These are phyloP conservation scores for Lasioglossum malachurum DNA, from an alignment of 2,888 invertebrate genomes.

Conservation along the genomic window DNA sequence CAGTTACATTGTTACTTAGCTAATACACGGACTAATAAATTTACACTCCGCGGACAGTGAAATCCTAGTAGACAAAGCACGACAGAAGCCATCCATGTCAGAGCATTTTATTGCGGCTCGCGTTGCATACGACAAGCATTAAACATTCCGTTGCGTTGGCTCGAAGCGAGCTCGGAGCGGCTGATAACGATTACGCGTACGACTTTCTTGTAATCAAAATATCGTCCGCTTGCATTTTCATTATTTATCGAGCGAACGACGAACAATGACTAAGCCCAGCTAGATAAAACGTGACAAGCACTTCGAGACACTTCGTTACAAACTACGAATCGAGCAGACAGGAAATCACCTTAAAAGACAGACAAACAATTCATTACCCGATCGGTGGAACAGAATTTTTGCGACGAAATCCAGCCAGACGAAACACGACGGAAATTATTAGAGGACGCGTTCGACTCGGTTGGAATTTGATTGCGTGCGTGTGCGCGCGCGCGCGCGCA, in stretches of 20 bases:
- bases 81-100: neutral
- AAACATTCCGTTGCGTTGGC: neutral
- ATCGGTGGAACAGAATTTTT: neutral
- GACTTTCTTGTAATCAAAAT: neutral
- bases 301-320: neutral
- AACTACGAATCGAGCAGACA: neutral
- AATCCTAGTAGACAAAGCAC: conserved; percentile 1
- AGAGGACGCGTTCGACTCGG: neutral
- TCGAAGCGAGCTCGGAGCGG: neutral
- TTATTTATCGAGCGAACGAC: neutral
- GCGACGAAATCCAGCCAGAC: neutral
- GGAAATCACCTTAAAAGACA: too few relatives aligned
- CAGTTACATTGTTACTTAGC: neutral
- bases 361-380: neutral
- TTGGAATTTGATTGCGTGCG: conserved; percentile 19
- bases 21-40: neutral
- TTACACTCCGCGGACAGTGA: neutral
- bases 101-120: neutral
- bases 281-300: neutral
- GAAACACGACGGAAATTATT: conserved; percentile 3
- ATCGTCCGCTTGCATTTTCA: neutral
- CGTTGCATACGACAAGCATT: neutral
- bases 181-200: neutral
- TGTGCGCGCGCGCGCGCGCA: neutral
- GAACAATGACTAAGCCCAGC: neutral